Evolutionary conservation across 1,140 invertebrate genomes (phyloP), one percentile per base, ranked within the genome.

Genomic region (Macrotrachela quadricornifera): DNA sequence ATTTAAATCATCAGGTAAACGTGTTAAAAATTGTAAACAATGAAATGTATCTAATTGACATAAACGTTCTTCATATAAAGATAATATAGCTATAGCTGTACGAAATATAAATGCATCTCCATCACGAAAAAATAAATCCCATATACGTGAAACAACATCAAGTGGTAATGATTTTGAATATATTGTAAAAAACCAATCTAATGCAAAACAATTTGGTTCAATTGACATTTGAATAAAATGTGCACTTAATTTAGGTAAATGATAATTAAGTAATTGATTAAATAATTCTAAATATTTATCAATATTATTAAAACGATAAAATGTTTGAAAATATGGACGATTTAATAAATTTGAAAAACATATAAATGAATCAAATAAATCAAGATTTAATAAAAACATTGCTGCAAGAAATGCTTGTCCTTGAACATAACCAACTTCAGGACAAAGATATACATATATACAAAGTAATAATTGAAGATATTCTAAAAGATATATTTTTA

Each of bases 351-450:
- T 88, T 6, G 83, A 78, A 62, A 90, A 86, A 63, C 81, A 82
- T 39, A 82, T 75, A 66, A 90, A 90, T 10, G 84, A 83, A 60
- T 84, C 80, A 4, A 74, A 16, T 11, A 78, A 76, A 49, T 86
- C 82, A 81, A 87, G 83, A 66, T 88, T 87, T 6, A 88, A 69
- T 37, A 86, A 79, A 47, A 88, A 70, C 50, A 86, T 79, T 2
- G 83, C 84, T 2, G 83, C 83, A 46, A 88, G 78, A 69, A 86
- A 90, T 39, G 82, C 85, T 85, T 88, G 88, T 36, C 84, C 84
- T 73, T 88, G 83, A 15, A 72, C 21, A 30, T 30, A 30, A 8
- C 21, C 21, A 30, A 30, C 21, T 30, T 30, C 21, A 30, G 21
- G 21, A 30, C 21, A 30, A 30, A 30, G 8, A 30, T 30, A 30